Evolutionary conservation across 2,113 vertebrate genomes (phyloP), one percentile per base, ranked within the genome.

Genomic region (Prinia subflava): DNA sequence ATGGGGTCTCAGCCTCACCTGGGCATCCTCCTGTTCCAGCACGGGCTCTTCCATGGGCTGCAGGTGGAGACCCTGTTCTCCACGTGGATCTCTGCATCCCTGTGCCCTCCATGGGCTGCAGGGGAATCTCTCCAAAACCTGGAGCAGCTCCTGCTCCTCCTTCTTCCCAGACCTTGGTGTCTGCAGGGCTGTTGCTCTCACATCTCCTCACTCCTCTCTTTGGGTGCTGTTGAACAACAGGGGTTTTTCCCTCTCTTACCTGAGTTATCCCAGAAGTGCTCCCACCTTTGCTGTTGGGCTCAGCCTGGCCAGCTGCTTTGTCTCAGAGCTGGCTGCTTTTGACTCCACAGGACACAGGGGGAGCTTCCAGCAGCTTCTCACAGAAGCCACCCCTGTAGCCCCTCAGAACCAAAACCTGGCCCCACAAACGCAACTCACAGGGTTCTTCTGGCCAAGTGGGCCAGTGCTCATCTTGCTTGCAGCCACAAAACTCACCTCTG

Each of bases 391-490:
- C 25, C 47, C 49, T 63, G 60, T 17, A 44, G 12, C 16, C 27
- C 11, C 76, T 37, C 0, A 0, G 27, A 9, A 15, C 42, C 68
- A 50, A 55, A 63, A 30, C n/a, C 28, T 59, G 46, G 11, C 37
- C 59, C 16, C n/a, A n/a, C 28, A 79, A 79, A 52, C 47, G 41
- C 55, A 28, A 0, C 41, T 17, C n/a, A 19, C 33, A 21, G 30
- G 16, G 27, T 1, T 86, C 55, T 42, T 63, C 50, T 25, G 63
- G 59, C 55, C 25, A 17, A 37, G 18, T 5, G 31, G n/a, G 24
- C 68, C 78, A 39, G 4, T 31, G 49, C 39, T 55, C 50, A 47
- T 37, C 68, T 46, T 27, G 33, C 33, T 57, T 44, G 37, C 37
- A 46, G n/a, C 22, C 50, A 57, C 46, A 68, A 75, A 91, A 64